Percentiles rank a stretch among this genome's conserved stretches.
Evolutionary conservation across 2,888 invertebrate genomes (phyloP).

Genomic region (Leptogaster cylindrica): DNA sequence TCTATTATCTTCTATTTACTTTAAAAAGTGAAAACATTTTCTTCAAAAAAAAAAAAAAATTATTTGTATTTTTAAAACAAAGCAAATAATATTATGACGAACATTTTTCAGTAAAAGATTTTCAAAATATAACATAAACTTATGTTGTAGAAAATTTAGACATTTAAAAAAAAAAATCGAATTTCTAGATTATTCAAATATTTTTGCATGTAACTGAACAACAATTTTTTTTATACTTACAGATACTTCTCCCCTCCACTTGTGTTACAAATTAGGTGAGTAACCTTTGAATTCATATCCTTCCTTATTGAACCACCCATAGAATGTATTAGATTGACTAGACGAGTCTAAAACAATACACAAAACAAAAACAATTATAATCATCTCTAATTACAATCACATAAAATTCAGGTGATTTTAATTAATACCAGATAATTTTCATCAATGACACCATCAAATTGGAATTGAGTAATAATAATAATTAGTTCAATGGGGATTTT

Average conservation of each 20-base stretch:
- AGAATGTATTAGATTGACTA: constrained; percentile 89
- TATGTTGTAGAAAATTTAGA: too few relatives aligned
- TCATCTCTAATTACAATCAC: constrained; percentile 32
- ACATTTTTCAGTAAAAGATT: too few relatives aligned
- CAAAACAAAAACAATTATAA: constrained; percentile 26
- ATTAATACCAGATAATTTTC: background rate
- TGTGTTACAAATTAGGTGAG: constrained; percentile 90
- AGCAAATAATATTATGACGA: too few relatives aligned
- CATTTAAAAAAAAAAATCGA: background rate
- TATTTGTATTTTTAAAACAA: too few relatives aligned
- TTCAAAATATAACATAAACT: too few relatives aligned
- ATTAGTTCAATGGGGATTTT: constrained; percentile 22
- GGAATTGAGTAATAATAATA: background rate
- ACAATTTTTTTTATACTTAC: constrained; percentile 57
- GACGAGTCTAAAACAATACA: constrained; percentile 69
- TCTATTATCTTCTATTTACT: too few relatives aligned
- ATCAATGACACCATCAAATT: constrained; percentile 10
- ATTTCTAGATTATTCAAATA: background rate
- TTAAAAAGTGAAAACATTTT: background rate
- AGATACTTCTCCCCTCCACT: constrained; percentile 93
- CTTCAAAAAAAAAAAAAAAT: background rate
- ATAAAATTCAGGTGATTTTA: constrained; percentile 1
- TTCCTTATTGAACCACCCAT: constrained; percentile 96
- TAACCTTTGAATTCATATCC: constrained; percentile 86
- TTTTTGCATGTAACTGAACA: too few relatives aligned